phyloP scores from a whole-genome alignment of 2,797 vertebrate species.

The Anguilla anguilla region DNA sequence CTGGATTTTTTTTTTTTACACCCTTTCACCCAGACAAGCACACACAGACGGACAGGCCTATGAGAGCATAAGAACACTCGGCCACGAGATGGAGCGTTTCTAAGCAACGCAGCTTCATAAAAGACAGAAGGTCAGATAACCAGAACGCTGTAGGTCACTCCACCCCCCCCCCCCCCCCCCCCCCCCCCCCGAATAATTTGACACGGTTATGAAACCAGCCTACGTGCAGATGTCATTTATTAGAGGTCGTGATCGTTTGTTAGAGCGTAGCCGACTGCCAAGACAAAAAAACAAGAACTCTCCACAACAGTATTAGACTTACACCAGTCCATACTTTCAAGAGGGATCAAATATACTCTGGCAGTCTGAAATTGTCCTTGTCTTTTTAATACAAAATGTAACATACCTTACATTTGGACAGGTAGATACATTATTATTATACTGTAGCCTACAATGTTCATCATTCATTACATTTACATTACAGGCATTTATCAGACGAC shows the following conservation, averaged over 20 bases:
- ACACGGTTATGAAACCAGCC: constrained; percentile 3
- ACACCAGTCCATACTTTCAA: too few relatives aligned
- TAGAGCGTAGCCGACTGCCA: not conserved
- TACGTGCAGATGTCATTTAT: not conserved
- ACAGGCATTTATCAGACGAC: too few relatives aligned
- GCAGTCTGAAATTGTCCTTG: too few relatives aligned
- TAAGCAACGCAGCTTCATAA: constrained; percentile 9
- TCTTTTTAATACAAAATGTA: not conserved
- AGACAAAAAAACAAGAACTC: not conserved
- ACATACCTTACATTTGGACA: not conserved
- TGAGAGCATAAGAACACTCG: not conserved
- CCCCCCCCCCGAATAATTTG: constrained; percentile 2
- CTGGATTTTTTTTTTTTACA: too few relatives aligned
- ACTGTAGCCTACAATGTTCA: too few relatives aligned
- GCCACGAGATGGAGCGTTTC: constrained; percentile 10
- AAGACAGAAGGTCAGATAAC: not conserved
- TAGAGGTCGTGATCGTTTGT: not conserved
- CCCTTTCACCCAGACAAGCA: not conserved
- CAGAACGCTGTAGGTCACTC: constrained; percentile 3
- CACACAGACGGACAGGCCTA: not conserved
- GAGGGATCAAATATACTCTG: too few relatives aligned
- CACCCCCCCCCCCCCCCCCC: too few relatives aligned
- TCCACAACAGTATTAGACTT: not conserved
- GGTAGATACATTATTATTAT: too few relatives aligned
- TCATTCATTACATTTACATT: too few relatives aligned